Conservation (phyloP, 1,140 invertebrate genomes). For the Heliconius nattereri region DNA sequence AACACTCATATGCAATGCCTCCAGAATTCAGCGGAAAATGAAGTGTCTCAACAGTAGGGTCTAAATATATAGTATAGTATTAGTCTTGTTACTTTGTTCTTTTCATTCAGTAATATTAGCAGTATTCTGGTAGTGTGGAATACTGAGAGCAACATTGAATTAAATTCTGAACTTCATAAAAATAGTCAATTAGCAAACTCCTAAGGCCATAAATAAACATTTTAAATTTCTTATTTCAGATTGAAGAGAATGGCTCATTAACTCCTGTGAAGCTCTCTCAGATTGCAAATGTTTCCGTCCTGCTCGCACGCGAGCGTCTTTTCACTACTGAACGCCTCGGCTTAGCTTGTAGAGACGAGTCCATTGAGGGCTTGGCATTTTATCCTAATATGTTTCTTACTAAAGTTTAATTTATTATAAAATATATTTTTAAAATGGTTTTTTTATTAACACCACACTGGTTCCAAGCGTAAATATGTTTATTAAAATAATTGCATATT, state of each 20-base stretch:
- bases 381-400: slow-evolving; percentile 93
- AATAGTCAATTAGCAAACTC: background rate
- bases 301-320: slow-evolving; percentile 93
- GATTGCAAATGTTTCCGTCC: slow-evolving; percentile 90
- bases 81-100: no score
- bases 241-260: slow-evolving; percentile 87
- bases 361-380: slow-evolving; percentile 95
- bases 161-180: background rate
- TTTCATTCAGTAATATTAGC: no score
- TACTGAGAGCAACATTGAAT: no score
- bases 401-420: slow-evolving; percentile 51
- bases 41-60: no score
- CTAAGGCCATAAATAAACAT: background rate
- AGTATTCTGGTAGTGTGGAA: no score
- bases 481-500: slow-evolving; percentile 42
- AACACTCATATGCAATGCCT: no score
- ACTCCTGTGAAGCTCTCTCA: slow-evolving; percentile 94
- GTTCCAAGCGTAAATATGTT: slow-evolving; percentile 44
- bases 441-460: slow-evolving; percentile 30
- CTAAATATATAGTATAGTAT: no score
- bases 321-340: slow-evolving; percentile 91
- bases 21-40: no score
- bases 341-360: slow-evolving; percentile 95
- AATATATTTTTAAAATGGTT: slow-evolving; percentile 20
- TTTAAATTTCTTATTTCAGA: slow-evolving; percentile 79